These are phyloP conservation scores for Ectemnius cavifrons DNA, from an alignment of 2,888 invertebrate species.

Conservation along the genomic window DNA sequence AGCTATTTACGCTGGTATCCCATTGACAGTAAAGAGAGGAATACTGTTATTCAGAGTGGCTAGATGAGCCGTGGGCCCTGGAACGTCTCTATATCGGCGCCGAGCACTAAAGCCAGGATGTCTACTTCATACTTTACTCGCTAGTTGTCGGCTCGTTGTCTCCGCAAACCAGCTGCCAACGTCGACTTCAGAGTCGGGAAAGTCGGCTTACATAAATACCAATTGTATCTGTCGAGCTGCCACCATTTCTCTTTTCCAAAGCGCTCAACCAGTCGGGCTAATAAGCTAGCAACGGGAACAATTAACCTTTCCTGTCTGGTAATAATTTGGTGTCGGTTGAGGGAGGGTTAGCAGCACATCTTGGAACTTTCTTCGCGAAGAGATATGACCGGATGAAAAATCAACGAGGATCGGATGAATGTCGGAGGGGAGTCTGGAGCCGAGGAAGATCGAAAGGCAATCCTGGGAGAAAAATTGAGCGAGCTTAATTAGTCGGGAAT, in stretches of 20 bases:
- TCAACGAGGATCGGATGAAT: background rate
- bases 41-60: conserved; percentile 28
- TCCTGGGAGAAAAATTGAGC: background rate
- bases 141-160: conserved; percentile 2
- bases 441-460: conserved; percentile 2
- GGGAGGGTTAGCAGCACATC: background rate
- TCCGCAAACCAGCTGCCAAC: conserved; percentile 2
- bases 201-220: background rate
- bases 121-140: conserved; percentile 32
- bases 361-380: background rate
- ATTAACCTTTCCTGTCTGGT: background rate
- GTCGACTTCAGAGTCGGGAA: background rate
- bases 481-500: background rate
- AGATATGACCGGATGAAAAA: background rate
- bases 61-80: conserved; percentile 9
- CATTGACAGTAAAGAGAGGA: conserved; percentile 29
- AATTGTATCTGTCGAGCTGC: background rate
- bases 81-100: conserved; percentile 22
- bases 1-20: conserved; percentile 2
- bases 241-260: background rate
- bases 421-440: background rate
- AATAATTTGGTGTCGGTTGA: background rate
- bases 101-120: conserved; percentile 28
- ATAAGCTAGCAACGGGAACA: background rate
- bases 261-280: background rate